Conservation (phyloP, 30 jellyfish, hydroid and myxozoan species). For the Catostylus mosaicus region DNA sequence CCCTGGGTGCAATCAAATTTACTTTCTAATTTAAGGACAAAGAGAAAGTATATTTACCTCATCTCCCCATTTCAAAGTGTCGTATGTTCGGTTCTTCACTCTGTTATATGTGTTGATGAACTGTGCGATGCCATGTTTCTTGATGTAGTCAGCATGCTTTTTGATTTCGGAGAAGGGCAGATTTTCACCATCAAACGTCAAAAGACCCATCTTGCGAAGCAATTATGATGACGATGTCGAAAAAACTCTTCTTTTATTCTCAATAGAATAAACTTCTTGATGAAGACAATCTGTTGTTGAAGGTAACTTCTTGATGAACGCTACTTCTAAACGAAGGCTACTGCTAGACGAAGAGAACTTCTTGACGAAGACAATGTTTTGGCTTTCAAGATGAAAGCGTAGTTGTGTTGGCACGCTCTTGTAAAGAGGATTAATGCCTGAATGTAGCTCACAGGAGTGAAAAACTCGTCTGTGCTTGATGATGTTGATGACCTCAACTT, state of each 20-base stretch:
- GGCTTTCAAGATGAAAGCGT: slow-evolving; percentile 42
- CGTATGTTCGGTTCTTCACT: slow-evolving; percentile 83
- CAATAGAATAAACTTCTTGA: too few species aligned
- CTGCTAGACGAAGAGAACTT: neutral
- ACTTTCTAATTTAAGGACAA: too few species aligned
- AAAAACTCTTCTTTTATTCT: too few species aligned
- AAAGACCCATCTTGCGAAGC: slow-evolving; percentile 51
- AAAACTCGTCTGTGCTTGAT: neutral
- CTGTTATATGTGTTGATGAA: slow-evolving; percentile 85
- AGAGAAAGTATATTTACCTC: slow-evolving; percentile 69
- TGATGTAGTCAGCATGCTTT: slow-evolving; percentile 80
- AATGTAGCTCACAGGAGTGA: neutral
- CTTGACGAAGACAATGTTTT: neutral
- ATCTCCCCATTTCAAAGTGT: slow-evolving; percentile 98
- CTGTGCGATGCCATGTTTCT: slow-evolving; percentile 92
- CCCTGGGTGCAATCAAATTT: too few species aligned
- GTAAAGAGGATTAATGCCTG: slow-evolving; percentile 41
- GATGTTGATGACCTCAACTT: neutral
- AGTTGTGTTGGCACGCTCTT: slow-evolving; percentile 32
- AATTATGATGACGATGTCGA: too few species aligned
- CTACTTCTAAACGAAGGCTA: neutral
- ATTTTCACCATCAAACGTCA: slow-evolving; percentile 69
- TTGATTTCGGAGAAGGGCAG: slow-evolving; percentile 90
- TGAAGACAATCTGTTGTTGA: too few species aligned
- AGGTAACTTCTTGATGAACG: neutral